A percentile compares a stretch with the other conserved stretches of the same genome.
phyloP scores from a whole-genome alignment of 2,797 vertebrate species.

The Potorous gilbertii region DNA sequence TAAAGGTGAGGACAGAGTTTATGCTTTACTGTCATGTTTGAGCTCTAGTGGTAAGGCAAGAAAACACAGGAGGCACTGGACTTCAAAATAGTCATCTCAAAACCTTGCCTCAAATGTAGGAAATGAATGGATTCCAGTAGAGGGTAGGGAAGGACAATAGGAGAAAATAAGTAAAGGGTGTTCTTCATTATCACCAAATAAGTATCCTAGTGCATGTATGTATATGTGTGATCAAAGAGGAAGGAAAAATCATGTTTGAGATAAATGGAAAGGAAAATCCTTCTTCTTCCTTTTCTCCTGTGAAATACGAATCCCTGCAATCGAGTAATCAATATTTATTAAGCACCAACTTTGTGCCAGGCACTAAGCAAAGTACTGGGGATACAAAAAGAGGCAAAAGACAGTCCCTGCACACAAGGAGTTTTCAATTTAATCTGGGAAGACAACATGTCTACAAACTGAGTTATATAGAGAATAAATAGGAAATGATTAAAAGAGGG shows the following conservation, averaged over 20 bases:
- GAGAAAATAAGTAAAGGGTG: not conserved
- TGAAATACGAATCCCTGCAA: not conserved
- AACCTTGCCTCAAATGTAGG: not conserved
- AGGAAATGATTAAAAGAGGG: not conserved
- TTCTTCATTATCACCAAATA: not conserved
- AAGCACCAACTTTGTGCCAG: not conserved
- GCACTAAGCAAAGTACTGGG: not conserved
- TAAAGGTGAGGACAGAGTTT: not conserved
- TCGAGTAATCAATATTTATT: not conserved
- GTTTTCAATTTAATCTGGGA: not conserved
- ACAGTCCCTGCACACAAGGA: not conserved
- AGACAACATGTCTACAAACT: not conserved
- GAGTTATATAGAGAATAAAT: not conserved
- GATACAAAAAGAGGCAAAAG: not conserved
- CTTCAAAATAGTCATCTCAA: not conserved
- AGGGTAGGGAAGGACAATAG: not conserved
- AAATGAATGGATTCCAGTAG: not conserved
- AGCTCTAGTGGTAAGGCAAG: not conserved
- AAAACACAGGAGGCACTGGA: no score
- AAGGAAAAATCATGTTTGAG: not conserved
- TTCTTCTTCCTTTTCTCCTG: conserved; percentile 1
- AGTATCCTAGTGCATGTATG: not conserved
- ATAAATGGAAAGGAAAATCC: not conserved
- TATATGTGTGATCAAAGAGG: not conserved
- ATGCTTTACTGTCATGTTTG: not conserved